phyloP scores from a whole-genome alignment of 53 echinoderm and acorn worm genomes.

The Holothuria scabra region DNA sequence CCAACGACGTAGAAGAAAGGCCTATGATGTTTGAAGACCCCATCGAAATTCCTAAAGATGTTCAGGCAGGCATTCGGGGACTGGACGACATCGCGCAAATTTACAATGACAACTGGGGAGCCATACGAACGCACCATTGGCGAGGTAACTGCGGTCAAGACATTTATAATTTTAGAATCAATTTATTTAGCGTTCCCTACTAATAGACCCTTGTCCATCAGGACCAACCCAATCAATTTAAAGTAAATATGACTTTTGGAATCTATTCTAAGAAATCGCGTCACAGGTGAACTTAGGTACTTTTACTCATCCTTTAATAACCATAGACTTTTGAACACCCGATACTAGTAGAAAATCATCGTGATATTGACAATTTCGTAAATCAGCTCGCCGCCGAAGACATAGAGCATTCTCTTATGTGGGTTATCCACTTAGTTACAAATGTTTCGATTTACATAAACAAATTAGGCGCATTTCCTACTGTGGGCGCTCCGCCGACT shows the following conservation, averaged over 20 bases:
- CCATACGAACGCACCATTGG: background rate
- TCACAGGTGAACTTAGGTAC: background rate
- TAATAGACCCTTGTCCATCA: background rate
- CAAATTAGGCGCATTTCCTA: background rate
- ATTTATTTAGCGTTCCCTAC: background rate
- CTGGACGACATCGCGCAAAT: background rate
- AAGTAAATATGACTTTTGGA: background rate
- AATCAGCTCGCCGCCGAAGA: background rate
- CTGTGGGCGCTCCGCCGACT: background rate
- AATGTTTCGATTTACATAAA: background rate
- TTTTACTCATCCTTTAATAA: conserved; percentile 18
- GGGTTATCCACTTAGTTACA: background rate
- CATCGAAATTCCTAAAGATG: background rate
- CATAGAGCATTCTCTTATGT: background rate
- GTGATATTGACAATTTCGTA: background rate
- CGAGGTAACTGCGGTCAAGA: background rate
- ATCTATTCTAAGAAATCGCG: too few species aligned
- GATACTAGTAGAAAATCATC: background rate
- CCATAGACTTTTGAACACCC: background rate
- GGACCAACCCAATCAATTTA: background rate
- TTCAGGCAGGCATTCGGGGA: background rate
- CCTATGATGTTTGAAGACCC: too few species aligned
- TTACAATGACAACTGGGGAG: background rate
- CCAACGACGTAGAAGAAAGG: too few species aligned
- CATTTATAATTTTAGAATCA: too few species aligned